phyloP scores from a whole-genome alignment of 2,113 vertebrate species.

The Lasiurus cinereus region DNA sequence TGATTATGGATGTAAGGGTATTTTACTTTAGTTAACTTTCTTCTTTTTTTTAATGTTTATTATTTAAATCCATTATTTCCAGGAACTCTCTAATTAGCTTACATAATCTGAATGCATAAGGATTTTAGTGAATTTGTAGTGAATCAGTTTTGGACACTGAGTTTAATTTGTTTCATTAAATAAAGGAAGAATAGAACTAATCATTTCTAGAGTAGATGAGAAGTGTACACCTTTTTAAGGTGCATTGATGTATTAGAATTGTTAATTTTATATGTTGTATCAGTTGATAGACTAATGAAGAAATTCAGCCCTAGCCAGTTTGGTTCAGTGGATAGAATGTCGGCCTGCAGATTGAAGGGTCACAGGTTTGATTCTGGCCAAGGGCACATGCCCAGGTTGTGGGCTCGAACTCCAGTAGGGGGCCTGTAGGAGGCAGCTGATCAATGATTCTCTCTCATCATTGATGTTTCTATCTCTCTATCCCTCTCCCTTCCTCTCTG shows the following conservation, averaged over 20 bases:
- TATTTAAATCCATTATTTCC: conserved; percentile 32
- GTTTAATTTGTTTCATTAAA: conserved; percentile 63
- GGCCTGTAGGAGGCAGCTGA: no score
- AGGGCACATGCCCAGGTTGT: no score
- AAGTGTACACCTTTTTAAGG: background rate
- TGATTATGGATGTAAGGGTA: conserved; percentile 98
- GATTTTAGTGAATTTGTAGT: conserved; percentile 39
- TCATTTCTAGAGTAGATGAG: conserved; percentile 46
- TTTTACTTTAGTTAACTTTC: conserved; percentile 49
- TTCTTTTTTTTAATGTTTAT: background rate
- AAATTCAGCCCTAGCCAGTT: background rate
- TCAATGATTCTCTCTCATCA: no score
- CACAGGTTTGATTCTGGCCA: no score
- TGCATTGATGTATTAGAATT: conserved; percentile 16
- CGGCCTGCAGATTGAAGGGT: no score
- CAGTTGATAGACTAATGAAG: background rate
- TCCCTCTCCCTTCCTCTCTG: no score
- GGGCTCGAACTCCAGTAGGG: no score
- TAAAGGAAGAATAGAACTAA: background rate
- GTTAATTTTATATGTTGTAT: background rate
- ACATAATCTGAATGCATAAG: conserved; percentile 29
- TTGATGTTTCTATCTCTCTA: no score
- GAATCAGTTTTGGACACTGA: background rate
- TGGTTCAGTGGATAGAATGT: no score
- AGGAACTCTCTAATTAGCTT: conserved; percentile 12